Conservation (phyloP, 2,888 invertebrate species). For the Acanthopleura granulata region DNA sequence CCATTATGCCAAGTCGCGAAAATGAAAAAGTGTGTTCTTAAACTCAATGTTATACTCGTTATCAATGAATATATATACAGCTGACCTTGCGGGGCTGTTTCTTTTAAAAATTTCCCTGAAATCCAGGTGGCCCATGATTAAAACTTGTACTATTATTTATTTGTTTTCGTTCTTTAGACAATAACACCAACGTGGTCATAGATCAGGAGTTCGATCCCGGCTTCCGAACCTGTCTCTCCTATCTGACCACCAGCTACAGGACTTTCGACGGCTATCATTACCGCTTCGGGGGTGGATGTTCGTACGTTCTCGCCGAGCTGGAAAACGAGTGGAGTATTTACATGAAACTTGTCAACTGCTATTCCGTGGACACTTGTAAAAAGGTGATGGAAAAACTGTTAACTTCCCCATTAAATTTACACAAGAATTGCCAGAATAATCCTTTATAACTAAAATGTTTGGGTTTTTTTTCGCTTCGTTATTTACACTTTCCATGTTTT, state of each 20-base stretch:
- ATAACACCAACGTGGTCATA: neutral
- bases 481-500: too few species aligned
- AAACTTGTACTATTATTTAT: neutral
- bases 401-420: too few species aligned
- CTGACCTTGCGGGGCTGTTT: too few species aligned
- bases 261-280: slow-evolving; percentile 85
- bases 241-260: slow-evolving; percentile 73
- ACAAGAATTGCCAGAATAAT: too few species aligned
- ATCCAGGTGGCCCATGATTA: neutral
- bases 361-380: slow-evolving; percentile 31
- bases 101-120: too few species aligned
- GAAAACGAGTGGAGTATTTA: slow-evolving; percentile 31
- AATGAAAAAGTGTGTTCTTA: too few species aligned
- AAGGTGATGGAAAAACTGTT: slow-evolving; percentile 30
- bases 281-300: slow-evolving; percentile 80
- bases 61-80: too few species aligned
- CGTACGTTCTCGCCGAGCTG: slow-evolving; percentile 71
- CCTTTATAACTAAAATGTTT: too few species aligned
- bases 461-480: too few species aligned
- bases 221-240: slow-evolving; percentile 47
- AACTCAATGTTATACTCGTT: too few species aligned
- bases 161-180: neutral
- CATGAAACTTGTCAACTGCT: slow-evolving; percentile 33
- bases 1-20: too few species aligned
- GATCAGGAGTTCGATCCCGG: neutral